These are phyloP conservation scores for Drosophila leonis DNA, from an alignment of 2,888 invertebrate genomes.

Conservation along the genomic window DNA sequence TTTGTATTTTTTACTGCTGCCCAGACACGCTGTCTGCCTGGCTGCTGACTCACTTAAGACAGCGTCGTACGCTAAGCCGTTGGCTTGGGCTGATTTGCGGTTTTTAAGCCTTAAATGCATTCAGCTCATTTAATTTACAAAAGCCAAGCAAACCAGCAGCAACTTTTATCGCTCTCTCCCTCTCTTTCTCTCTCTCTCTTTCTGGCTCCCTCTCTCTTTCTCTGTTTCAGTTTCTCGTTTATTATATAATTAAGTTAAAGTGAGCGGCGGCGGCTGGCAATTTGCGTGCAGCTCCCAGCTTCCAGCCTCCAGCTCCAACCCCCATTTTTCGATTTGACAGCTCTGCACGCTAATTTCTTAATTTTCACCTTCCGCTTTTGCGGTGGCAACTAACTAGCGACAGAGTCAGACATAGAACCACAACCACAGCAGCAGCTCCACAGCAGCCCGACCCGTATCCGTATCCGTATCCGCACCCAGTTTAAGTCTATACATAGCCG, in stretches of 20 bases:
- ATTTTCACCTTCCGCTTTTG: slow-evolving; percentile 83
- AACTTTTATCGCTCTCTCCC: slow-evolving; percentile 8
- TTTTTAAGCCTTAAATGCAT: slow-evolving; percentile 77
- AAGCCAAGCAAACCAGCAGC: slow-evolving; percentile 30
- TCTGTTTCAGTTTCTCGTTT: slow-evolving; percentile 42
- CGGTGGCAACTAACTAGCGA: slow-evolving; percentile 37
- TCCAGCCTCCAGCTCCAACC: slow-evolving; percentile 34
- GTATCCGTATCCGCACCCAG: slow-evolving; percentile 11
- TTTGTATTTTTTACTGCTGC: slow-evolving; percentile 14
- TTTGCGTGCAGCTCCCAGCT: slow-evolving; percentile 43
- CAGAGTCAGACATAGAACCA: slow-evolving; percentile 7
- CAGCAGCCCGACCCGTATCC: slow-evolving; percentile 19
- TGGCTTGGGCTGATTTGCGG: slow-evolving; percentile 72
- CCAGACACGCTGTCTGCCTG: slow-evolving; percentile 19
- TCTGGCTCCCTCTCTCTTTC: not conserved
- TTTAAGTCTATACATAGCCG: slow-evolving; percentile 33
- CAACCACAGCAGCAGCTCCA: not conserved
- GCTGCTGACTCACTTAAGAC: slow-evolving; percentile 73
- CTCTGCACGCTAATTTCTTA: slow-evolving; percentile 79
- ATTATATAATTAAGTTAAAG: slow-evolving; percentile 82
- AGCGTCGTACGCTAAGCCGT: slow-evolving; percentile 61
- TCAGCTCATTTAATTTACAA: slow-evolving; percentile 77
- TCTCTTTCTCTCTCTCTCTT: slow-evolving; percentile 1
- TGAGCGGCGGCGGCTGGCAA: slow-evolving; percentile 64
- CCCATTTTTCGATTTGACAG: slow-evolving; percentile 46